Base-by-base conservation (phyloP, 2,888 invertebrate species). In the Melanchra persicariae region DNA sequence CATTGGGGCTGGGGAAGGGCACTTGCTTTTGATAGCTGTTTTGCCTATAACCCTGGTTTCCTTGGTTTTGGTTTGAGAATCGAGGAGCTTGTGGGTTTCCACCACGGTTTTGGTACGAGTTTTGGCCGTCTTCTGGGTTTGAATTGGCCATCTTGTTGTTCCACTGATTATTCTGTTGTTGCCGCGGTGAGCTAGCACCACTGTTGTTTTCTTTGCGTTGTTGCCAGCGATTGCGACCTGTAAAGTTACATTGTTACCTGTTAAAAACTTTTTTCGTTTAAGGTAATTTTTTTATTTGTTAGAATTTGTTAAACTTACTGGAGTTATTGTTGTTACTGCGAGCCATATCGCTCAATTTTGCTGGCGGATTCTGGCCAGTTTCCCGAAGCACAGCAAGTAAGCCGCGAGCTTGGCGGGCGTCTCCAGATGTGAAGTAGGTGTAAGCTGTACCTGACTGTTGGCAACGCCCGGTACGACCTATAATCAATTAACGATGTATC, bases 401-500 rank as follows among this genome's bases (percentile, higher is more conserved):
- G 88, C 99, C 99, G 81, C 98, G 98, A 0, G 99, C 99, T 92
- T 99, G 99, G 75, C 99, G 97, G 45, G 98, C 97, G 92, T 99
- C 99, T 77, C 97, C 97, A 17, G 98, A 97, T 0, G 99, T 99
- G 94, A 99, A 99, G 95, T 99, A 99, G 6, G 99, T 99, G 93
- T 99, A 99, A 0, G 99, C 99, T 9, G 99, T 99, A 61, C 99
- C 99, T 47, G 98, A 97, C 90, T 98, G 98, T 89, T 98, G 98
- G 87, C 98, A 98, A 82, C 99, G 97, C 12, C 99, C 99, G 26
- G 99, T 99, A 84, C 99, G 97, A 69, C 98, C 97, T 96, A 54
- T 45, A 57, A 49, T 8, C 15, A 67, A 37, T n/a, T 57, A 37
- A 59, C 2, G 10, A 40, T 59, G 15, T 58, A 52, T 62, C 17